Percentiles rank a stretch among this genome's conserved stretches.
Evolutionary conservation across 2,113 vertebrate species (phyloP).

Genomic region (Brachyistius frenatus): DNA sequence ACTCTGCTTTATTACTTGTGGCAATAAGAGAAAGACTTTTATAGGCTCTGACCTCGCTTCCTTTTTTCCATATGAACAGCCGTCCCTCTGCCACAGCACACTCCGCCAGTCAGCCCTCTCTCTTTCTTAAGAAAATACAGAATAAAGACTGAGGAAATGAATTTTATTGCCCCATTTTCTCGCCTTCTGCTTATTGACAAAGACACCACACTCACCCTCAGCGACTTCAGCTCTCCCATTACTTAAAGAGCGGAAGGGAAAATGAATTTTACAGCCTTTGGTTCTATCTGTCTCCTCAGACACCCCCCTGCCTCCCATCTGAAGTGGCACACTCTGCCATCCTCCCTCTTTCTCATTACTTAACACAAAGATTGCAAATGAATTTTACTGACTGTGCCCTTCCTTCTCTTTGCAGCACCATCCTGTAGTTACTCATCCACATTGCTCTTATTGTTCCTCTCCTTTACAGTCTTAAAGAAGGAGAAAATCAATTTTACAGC

Average conservation of each 20-base stretch:
- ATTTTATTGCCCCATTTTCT: slow-evolving; percentile 73
- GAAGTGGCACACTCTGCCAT: slow-evolving; percentile 47
- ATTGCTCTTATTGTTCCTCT: slow-evolving; percentile 65
- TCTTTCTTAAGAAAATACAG: slow-evolving; percentile 57
- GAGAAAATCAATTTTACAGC: slow-evolving; percentile 83
- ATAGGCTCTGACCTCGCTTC: slow-evolving; percentile 68
- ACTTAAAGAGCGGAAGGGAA: slow-evolving; percentile 70
- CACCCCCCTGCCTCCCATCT: background rate
- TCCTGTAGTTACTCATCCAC: slow-evolving; percentile 51
- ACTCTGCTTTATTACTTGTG: slow-evolving; percentile 57
- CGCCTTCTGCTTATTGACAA: slow-evolving; percentile 65
- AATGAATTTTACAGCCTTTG: slow-evolving; percentile 64
- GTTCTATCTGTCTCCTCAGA: slow-evolving; percentile 68
- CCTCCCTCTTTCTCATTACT: slow-evolving; percentile 73
- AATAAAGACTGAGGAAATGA: slow-evolving; percentile 58
- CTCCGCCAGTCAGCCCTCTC: slow-evolving; percentile 49
- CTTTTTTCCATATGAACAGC: slow-evolving; percentile 71
- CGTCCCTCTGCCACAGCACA: slow-evolving; percentile 63
- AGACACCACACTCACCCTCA: slow-evolving; percentile 44
- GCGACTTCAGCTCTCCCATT: slow-evolving; percentile 60
- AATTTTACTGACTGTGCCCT: slow-evolving; percentile 71
- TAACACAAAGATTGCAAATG: slow-evolving; percentile 72
- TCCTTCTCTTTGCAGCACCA: slow-evolving; percentile 52
- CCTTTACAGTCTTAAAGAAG: slow-evolving; percentile 67
- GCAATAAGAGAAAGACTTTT: slow-evolving; percentile 68